Evolutionary conservation across 1,140 invertebrate genomes (phyloP), one percentile per base, ranked within the genome.

Genomic region (Drosophila sp.): DNA sequence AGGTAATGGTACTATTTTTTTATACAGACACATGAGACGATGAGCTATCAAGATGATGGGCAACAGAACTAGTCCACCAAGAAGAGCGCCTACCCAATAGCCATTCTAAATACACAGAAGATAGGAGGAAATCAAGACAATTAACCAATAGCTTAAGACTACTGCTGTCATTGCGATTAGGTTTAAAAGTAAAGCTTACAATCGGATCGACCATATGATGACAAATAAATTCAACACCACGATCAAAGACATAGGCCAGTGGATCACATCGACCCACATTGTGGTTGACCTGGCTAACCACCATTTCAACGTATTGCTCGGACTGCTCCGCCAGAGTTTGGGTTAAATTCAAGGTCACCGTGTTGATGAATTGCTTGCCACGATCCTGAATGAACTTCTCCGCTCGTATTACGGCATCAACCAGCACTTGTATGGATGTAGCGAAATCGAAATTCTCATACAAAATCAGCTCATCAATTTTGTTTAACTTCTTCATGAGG

Each of bases 51-150:
- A 93, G 79, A 98, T 95, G 33, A 96, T 94, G 32, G 96, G 96
- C 76, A 97, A 93, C 91, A 97, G 96, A 58, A 98, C 94, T 54
- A 97, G 76, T 66, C 96, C 92, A 83, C 96, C 96, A 94, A 96
- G 97, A 33, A 96, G 94, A 66, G 97, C 93, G 79, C 96, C 96
- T 75, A 96, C 95, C 97, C 97, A 98, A 92, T 96, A 98, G 65
- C 96, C 97, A 93, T 98, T 97, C 97, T 98, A 10, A 3, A 23
- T 7, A 55, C n/a, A 55, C 4, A 92, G 64, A 92, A 82, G 58
- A 10, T 64, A 92, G 83, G 56, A 17, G 74, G 61, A 80, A 68
- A 62, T 84, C 8, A 29, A 4, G 3, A 54, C 50, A 38, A 8
- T 7, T 8, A 35, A 35, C 7, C 33, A 35, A 7, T 35, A 35